These are phyloP conservation scores for Dione juno DNA, from an alignment of 2,888 invertebrate species.

Conservation along the genomic window DNA sequence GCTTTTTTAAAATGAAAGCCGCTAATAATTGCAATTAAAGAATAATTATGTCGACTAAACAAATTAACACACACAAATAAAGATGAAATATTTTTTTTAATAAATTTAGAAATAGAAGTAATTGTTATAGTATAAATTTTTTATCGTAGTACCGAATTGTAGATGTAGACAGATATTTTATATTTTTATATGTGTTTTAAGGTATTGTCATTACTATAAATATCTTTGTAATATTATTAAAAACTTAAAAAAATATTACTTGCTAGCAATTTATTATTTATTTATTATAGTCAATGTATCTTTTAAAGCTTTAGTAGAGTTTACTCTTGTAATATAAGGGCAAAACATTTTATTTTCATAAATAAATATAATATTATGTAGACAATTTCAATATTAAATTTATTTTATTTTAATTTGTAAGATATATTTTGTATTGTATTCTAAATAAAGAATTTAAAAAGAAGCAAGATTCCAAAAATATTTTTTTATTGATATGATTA, in stretches of 20 bases:
- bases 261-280: not conserved
- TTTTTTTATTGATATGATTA: no score
- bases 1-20: not conserved
- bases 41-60: no score
- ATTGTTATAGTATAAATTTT: not conserved
- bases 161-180: slow-evolving; percentile 12
- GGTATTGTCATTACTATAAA: not conserved
- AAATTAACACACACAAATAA: not conserved
- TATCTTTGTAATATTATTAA: slow-evolving; percentile 16
- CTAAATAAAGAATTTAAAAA: no score
- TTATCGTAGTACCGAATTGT: not conserved
- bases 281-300: not conserved
- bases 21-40: not conserved
- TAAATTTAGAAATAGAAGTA: not conserved
- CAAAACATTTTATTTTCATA: no score
- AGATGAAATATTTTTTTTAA: not conserved
- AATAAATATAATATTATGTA: no score
- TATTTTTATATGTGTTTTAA: slow-evolving; percentile 28
- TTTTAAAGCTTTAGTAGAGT: not conserved
- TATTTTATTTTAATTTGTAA: no score
- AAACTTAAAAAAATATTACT: not conserved
- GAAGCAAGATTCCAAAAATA: no score
- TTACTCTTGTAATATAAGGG: no score
- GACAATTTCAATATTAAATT: no score
- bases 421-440: no score